Percentiles rank a stretch among this genome's conserved stretches.
These are phyloP conservation scores for Podocnemis expansa DNA, from an alignment of 2,113 vertebrate species.

Conservation along the genomic window DNA sequence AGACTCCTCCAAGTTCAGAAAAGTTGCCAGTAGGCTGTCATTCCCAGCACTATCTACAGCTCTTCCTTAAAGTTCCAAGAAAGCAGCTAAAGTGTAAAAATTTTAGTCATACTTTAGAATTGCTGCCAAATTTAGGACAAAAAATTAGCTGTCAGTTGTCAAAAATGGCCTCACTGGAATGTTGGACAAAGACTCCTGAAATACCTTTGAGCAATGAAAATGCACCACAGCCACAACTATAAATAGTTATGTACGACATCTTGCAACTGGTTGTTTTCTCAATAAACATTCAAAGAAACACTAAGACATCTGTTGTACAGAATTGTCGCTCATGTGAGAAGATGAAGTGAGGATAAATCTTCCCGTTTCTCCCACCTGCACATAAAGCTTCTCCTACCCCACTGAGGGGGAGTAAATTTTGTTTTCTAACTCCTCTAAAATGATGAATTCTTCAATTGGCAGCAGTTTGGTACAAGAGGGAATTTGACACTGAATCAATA, in stretches of 20 bases:
- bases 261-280: not conserved
- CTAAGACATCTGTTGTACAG: not conserved
- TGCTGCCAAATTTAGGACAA: conserved; percentile 8
- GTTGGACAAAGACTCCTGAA: not conserved
- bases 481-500: conserved; percentile 20
- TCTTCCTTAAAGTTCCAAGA: not conserved
- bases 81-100: not conserved
- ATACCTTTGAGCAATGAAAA: not conserved
- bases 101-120: not conserved
- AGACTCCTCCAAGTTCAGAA: not conserved
- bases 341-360: not conserved
- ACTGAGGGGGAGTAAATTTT: not conserved
- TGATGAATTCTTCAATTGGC: not conserved
- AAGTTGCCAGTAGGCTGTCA: not conserved
- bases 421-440: not conserved
- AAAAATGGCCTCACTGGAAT: conserved; percentile 6
- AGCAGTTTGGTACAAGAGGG: not conserved
- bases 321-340: not conserved
- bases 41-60: not conserved
- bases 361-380: not conserved
- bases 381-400: not conserved
- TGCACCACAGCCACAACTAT: not conserved
- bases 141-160: conserved; percentile 13
- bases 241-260: not conserved
- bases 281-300: not conserved